phyloP scores from a whole-genome alignment of 53 echinoderm and acorn worm species.

The Apostichopus leukothele region DNA sequence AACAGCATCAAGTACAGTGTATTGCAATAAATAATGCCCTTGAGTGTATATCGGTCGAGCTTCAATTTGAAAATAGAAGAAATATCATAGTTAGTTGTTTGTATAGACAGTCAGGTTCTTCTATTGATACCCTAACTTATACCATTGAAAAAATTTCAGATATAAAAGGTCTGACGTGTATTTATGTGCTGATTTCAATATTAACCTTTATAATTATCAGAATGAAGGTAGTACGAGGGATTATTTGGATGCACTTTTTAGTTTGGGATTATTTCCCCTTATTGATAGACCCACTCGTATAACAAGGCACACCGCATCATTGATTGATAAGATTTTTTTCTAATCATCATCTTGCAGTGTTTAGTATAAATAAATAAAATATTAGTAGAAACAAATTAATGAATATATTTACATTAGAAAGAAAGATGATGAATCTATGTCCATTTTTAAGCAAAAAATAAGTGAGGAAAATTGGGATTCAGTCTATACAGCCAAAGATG shows the following conservation, averaged over 20 bases:
- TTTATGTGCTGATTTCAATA: slow-evolving; percentile 50
- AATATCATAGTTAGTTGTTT: slow-evolving; percentile 36
- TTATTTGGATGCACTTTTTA: slow-evolving; percentile 42
- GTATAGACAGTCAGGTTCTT: slow-evolving; percentile 29
- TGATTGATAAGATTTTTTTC: slow-evolving; percentile 51
- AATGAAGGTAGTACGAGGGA: slow-evolving; percentile 33
- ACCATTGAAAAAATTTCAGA: slow-evolving; percentile 27
- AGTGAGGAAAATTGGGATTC: slow-evolving; percentile 5
- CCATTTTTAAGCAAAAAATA: slow-evolving; percentile 7
- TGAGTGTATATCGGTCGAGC: slow-evolving; percentile 11
- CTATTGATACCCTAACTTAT: slow-evolving; percentile 13
- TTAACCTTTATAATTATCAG: slow-evolving; percentile 43
- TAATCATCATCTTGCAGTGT: slow-evolving; percentile 42
- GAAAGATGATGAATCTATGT: slow-evolving; percentile 23
- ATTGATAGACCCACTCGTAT: slow-evolving; percentile 44
- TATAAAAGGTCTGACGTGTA: slow-evolving; percentile 44
- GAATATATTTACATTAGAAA: slow-evolving; percentile 15
- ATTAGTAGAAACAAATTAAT: neutral
- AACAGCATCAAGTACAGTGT: neutral
- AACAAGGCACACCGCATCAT: slow-evolving; percentile 18
- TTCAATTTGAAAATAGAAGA: neutral
- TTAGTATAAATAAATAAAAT: neutral
- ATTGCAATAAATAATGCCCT: slow-evolving; percentile 32
- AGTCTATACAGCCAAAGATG: slow-evolving; percentile 28
- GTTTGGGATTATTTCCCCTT: slow-evolving; percentile 18